Base-by-base conservation (phyloP, 2,888 invertebrate species). In the Neocrepidodera transversa region DNA sequence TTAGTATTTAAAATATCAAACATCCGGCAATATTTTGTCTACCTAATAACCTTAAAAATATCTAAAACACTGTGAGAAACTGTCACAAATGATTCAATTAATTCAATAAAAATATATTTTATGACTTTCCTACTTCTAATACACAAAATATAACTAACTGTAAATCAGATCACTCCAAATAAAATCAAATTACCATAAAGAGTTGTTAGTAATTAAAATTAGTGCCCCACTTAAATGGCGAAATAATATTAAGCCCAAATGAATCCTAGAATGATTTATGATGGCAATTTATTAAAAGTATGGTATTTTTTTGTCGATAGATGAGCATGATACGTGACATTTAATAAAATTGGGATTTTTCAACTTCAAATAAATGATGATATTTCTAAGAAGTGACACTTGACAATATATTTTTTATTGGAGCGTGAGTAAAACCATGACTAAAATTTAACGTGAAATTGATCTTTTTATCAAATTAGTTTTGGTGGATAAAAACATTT, bases 121-220 rank as follows among this genome's bases (percentile, higher is more conserved):
- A 48, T 13, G 48, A 48, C 48, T 48, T 48, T 32, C 32, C 48
- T 48, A 48, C 48, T 48, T 48, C 35, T 48, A 13, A 35, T 32
- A 48, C 35, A 48, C 48, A 32, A 48, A 18, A 7, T n/a, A n/a
- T n/a, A n/a, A n/a, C n/a, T 48, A 40, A 55, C 47, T 52, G 47
- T 52, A 40, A 51, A 45, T 50, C 26, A 28, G 57, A 47, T 47
- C 58, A 45, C 14, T 23, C 23, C 26, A 51, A 52, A 58, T 58
- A 30, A 38, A 58, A 52, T 52, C 26, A 48, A 53, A 52, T 53
- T 58, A 58, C 30, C 28, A 52, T 52, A 52, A 52, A 52, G 18
- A 30, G 11, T 45, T 40, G 42, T 23, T 8, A 38, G 30, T 49
- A 53, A 58, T 58, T 58, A 52, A 53, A 52, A 48, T 40, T 13